These are phyloP conservation scores for Cheilinus undulatus DNA, from an alignment of 2,113 vertebrate species.

Conservation along the genomic window DNA sequence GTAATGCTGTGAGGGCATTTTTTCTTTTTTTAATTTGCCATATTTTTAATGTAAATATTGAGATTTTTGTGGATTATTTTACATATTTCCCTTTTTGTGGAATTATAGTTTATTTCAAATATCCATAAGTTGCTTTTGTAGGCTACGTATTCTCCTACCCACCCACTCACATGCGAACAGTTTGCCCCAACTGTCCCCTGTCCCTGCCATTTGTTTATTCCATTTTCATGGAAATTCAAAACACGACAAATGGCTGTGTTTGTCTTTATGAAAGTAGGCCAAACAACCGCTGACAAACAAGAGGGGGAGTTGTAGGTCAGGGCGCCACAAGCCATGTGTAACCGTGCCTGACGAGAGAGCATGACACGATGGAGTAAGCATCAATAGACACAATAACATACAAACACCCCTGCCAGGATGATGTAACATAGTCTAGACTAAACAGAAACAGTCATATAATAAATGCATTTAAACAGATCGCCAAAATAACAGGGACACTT, in stretches of 20 bases:
- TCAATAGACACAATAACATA: constrained; percentile 74
- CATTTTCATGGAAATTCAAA: constrained; percentile 82
- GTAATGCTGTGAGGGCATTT: background rate
- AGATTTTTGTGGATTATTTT: too few species aligned
- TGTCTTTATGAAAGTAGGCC: constrained; percentile 85
- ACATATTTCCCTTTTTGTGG: background rate
- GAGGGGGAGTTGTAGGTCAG: constrained; percentile 81
- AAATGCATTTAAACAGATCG: background rate
- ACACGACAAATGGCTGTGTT: constrained; percentile 80
- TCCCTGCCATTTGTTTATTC: constrained; percentile 66
- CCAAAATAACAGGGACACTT: too few species aligned
- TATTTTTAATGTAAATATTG: too few species aligned
- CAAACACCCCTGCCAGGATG: constrained; percentile 62
- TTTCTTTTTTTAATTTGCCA: background rate
- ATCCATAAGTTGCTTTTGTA: constrained; percentile 12
- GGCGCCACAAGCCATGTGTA: constrained; percentile 76
- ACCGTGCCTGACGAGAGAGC: constrained; percentile 71
- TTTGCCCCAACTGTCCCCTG: constrained; percentile 37
- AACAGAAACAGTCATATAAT: constrained; percentile 37
- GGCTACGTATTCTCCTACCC: background rate
- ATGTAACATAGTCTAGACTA: constrained; percentile 76
- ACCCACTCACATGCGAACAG: background rate
- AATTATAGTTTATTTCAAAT: too few species aligned
- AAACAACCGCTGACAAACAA: constrained; percentile 82
- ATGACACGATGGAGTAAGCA: constrained; percentile 69